Evolutionary conservation across 2,888 invertebrate genomes (phyloP).

Genomic region (Clivina fossor): DNA sequence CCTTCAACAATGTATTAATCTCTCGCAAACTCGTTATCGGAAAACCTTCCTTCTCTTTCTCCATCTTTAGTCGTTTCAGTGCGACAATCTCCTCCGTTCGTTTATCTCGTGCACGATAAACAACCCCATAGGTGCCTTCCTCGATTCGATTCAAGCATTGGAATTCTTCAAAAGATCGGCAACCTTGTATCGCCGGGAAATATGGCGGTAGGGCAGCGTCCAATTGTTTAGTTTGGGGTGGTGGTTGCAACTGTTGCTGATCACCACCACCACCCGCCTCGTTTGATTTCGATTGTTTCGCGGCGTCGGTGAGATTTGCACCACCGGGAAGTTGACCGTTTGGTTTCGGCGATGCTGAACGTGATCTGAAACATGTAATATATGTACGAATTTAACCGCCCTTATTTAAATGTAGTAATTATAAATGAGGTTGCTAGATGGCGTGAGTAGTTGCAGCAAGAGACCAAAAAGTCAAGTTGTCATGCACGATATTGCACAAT

Average conservation of each 20-base stretch:
- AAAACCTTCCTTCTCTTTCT: constrained; percentile 99
- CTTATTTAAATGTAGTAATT: no score
- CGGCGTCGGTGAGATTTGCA: no score
- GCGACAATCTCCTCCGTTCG: constrained; percentile 97
- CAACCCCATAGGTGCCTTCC: constrained; percentile 99
- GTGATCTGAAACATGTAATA: no score
- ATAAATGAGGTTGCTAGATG: no score
- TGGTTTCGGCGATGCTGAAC: constrained; percentile 39
- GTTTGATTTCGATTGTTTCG: constrained; percentile 29
- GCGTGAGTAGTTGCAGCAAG: no score
- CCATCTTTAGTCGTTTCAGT: constrained; percentile 97
- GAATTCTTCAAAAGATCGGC: constrained; percentile 97
- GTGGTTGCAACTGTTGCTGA: constrained; percentile 40
- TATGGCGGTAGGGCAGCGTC: constrained; percentile 75
- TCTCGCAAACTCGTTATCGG: constrained; percentile 98
- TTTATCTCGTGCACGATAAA: constrained; percentile 94
- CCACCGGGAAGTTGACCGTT: constrained; percentile 40
- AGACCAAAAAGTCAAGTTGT: no score
- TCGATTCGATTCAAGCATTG: constrained; percentile 97
- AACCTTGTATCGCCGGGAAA: constrained; percentile 83
- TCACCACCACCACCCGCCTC: constrained; percentile 40
- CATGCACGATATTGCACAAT: no score
- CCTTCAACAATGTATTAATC: constrained; percentile 95
- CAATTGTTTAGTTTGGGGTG: constrained; percentile 43
- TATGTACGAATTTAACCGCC: no score